phyloP scores from a whole-genome alignment of 1,140 invertebrate genomes.

The Trialeurodes vaporariorum region DNA sequence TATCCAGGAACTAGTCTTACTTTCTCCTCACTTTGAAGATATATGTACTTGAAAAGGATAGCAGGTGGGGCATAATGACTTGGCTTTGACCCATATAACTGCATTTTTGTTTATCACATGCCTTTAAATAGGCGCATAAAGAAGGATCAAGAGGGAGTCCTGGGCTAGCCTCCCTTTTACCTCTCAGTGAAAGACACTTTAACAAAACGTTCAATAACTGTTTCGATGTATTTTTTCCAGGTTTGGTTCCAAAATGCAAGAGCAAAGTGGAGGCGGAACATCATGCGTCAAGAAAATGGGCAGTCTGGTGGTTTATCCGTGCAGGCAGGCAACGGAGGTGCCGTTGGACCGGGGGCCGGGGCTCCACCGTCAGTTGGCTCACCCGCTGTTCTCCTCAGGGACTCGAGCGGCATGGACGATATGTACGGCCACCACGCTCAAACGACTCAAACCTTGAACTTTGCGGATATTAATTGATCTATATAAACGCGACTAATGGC shows the following conservation, averaged over 20 bases:
- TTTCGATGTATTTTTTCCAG: constrained; percentile 46
- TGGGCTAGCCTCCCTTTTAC: no score
- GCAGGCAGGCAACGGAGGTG: not conserved
- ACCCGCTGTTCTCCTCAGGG: not conserved
- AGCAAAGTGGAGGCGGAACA: constrained; percentile 85
- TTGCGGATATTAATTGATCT: not conserved
- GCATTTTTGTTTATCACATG: no score
- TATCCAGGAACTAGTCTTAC: no score
- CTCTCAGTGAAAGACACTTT: no score
- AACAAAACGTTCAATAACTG: no score
- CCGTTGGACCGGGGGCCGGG: not conserved
- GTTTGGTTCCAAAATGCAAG: constrained; percentile 98
- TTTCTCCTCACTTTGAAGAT: no score
- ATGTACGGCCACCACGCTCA: not conserved
- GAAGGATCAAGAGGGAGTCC: no score
- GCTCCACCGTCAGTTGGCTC: not conserved
- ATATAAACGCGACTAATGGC: no score
- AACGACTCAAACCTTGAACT: not conserved
- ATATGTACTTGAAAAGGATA: no score
- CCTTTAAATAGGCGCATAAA: no score
- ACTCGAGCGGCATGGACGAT: not conserved
- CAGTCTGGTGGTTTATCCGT: constrained; percentile 11
- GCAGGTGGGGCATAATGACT: no score
- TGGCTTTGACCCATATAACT: no score
- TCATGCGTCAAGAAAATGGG: constrained; percentile 59